Evolutionary conservation across 2,888 invertebrate species (phyloP), one percentile per base, ranked within the genome.

Genomic region (Drosophila pseudotalamancana): DNA sequence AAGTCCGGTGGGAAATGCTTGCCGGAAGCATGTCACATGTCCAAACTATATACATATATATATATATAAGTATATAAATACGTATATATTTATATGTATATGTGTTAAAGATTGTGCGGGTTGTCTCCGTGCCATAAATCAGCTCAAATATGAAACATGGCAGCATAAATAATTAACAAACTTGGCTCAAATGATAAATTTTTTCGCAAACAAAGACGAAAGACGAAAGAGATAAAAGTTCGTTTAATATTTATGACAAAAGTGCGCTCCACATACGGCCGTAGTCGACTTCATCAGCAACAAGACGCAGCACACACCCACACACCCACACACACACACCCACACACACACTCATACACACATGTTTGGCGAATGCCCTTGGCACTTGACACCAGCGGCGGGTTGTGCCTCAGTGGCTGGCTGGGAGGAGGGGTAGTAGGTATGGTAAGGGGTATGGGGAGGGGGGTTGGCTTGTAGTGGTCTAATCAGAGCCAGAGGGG

Each of bases 211-310:
- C 72, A 72, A 61, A 72, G 75, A 65, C 64, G 63, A 72, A 76
- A 63, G 73, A 88, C 90, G 90, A 90, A 91, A 91, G 90, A 63
- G 73, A 88, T 90, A 90, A 90, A 91, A 91, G 90, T 90, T 91
- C 88, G 88, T 91, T 90, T 91, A 91, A 91, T 91, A 91, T 91
- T 91, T 91, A 91, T 91, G 91, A 91, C 90, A 90, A 78, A 72
- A 46, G 46, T 37, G 40, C 14, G 29, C 23, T 27, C 19, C 37
- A 43, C 27, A 48, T 29, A 32, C 37, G 19, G 23, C 42, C 6
- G 16, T 48, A 34, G 6, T 19, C 35, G 34, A 42, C 34, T 32
- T 67, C 59, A 65, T 67, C 66, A 63, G 42, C 59, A 23, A 6
- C 4, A 6, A 23, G n/a, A n/a, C n/a, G n/a, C n/a, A n/a, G n/a